A percentile compares a stretch with the other conserved stretches of the same genome.
phyloP scores from a whole-genome alignment of 2,888 invertebrate genomes.

The Rapana venosa region DNA sequence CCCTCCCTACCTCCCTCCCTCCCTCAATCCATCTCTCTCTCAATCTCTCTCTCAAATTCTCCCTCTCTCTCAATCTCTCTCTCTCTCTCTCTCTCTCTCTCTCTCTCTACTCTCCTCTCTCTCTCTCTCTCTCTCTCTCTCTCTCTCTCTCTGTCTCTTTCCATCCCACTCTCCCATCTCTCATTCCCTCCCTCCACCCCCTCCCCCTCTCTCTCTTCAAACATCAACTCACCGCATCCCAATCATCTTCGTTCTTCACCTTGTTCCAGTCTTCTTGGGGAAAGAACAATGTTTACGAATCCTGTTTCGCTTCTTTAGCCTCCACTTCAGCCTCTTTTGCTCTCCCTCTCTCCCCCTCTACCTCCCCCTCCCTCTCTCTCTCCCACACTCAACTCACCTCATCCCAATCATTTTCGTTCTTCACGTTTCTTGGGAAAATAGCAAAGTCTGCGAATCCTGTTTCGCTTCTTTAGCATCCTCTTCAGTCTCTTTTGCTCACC shows the following conservation, averaged over 20 bases:
- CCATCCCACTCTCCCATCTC: no score
- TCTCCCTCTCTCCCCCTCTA: background rate
- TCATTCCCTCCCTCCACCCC: no score
- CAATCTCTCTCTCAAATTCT: no score
- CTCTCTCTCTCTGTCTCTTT: no score
- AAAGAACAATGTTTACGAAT: background rate
- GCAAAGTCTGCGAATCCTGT: background rate
- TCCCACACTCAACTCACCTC: constrained; percentile 4
- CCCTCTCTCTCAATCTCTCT: no score
- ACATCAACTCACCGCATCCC: constrained; percentile 39
- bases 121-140: no score
- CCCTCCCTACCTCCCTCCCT: no score
- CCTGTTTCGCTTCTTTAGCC: background rate
- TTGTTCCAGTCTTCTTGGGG: constrained; percentile 12
- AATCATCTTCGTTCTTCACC: constrained; percentile 25
- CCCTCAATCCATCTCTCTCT: no score
- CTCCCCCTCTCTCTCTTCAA: no score
- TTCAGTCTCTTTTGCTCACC: no score
- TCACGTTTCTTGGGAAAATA: constrained; percentile 24
- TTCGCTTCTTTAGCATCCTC: background rate
- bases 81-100: no score
- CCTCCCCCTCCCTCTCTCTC: background rate
- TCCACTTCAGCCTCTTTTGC: background rate
- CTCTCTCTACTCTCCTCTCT: background rate
- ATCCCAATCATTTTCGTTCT: constrained; percentile 34